These are phyloP conservation scores for Tetrao urogallus DNA, from an alignment of 2,113 vertebrate genomes.

Conservation along the genomic window DNA sequence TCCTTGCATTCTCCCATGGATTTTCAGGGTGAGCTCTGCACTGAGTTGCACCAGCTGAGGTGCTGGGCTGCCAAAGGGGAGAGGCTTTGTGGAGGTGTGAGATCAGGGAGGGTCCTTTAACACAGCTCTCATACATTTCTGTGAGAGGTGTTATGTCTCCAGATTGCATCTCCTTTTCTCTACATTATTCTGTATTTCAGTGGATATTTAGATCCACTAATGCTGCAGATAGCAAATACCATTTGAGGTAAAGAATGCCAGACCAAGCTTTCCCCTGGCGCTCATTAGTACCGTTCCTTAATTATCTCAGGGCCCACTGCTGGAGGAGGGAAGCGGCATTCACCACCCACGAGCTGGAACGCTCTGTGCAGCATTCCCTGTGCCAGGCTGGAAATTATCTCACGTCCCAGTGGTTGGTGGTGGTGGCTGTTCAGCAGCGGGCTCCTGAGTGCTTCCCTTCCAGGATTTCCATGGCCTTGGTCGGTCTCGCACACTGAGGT, in stretches of 20 bases:
- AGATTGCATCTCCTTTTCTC: neutral
- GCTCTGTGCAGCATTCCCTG: neutral
- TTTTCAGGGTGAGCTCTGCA: neutral
- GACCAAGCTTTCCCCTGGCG: neutral
- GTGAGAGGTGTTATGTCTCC: neutral
- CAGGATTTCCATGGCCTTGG: neutral
- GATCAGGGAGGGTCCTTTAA: neutral
- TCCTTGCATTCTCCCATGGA: neutral
- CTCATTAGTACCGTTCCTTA: slow-evolving; percentile 47
- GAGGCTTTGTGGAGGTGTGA: neutral
- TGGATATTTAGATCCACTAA: neutral
- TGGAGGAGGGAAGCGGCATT: slow-evolving; percentile 6
- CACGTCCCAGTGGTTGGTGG: neutral
- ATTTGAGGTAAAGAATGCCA: neutral
- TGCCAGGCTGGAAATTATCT: neutral
- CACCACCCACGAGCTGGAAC: neutral
- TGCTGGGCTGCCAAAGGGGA: neutral
- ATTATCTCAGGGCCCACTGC: slow-evolving; percentile 48
- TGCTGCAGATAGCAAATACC: neutral
- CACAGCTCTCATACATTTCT: neutral
- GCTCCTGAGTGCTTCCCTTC: neutral
- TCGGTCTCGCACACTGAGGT: fast-evolving
- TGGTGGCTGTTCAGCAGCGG: neutral
- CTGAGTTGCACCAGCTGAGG: neutral
- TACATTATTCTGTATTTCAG: neutral